Percentiles rank a stretch among this genome's conserved stretches.
Conservation (phyloP, 2,797 vertebrate species). For the Gambelia wislizenii region DNA sequence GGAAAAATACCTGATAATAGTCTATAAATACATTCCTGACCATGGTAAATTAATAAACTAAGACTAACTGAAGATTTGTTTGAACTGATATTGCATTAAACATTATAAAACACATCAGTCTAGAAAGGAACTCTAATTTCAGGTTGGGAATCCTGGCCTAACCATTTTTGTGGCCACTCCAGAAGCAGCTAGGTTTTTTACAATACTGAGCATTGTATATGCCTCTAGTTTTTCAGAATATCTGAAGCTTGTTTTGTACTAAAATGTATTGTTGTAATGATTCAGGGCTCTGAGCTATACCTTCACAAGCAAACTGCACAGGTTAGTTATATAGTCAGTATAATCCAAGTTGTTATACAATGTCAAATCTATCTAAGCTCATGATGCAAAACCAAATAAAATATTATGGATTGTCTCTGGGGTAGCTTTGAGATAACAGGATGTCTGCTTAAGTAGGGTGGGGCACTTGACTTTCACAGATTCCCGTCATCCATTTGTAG, state of each 20-base stretch:
- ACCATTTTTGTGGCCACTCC: not conserved
- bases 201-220: not conserved
- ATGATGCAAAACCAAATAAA: not conserved
- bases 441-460: not conserved
- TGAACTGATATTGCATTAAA: slow-evolving; percentile 22
- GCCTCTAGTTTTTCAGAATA: not conserved
- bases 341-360: not conserved
- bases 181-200: not conserved
- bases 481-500: too few species aligned
- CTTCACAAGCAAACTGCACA: not conserved
- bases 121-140: not conserved
- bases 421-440: not conserved
- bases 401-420: not conserved
- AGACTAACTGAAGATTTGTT: slow-evolving; percentile 22
- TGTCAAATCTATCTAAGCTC: not conserved
- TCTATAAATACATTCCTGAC: slow-evolving; percentile 50
- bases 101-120: not conserved
- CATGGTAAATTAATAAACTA: slow-evolving; percentile 2
- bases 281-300: not conserved
- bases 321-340: too few species aligned
- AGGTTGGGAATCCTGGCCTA: not conserved
- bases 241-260: not conserved
- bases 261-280: not conserved
- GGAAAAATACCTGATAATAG: slow-evolving; percentile 38
- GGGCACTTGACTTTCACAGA: not conserved